Evolutionary conservation across 2,797 vertebrate genomes (phyloP).

Genomic region (Aplochiton taeniatus): DNA sequence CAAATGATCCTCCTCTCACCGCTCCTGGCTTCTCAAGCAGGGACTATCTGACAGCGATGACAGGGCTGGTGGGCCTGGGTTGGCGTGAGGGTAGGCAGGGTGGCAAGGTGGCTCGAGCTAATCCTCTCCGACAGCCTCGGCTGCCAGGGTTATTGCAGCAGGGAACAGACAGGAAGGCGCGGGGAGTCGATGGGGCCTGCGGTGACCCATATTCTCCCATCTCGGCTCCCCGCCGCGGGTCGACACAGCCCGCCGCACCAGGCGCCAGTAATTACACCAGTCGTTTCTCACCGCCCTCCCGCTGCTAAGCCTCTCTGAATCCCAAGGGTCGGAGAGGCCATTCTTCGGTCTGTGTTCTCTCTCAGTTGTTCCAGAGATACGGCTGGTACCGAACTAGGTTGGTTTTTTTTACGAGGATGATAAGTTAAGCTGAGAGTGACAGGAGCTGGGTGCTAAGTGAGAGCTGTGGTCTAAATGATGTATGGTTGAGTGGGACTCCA

Average conservation of each 20-base stretch:
- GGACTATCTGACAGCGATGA: too few species aligned
- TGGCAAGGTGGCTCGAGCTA: slow-evolving; percentile 14
- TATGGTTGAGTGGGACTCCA: slow-evolving; percentile 1
- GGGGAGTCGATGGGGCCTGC: slow-evolving; percentile 13
- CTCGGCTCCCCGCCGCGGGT: neutral
- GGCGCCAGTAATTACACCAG: slow-evolving; percentile 41
- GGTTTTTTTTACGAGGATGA: neutral
- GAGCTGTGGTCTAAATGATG: neutral
- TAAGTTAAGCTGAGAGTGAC: neutral
- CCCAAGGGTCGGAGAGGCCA: slow-evolving; percentile 11
- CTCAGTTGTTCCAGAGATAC: neutral
- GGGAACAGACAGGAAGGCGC: neutral
- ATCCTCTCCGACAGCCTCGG: slow-evolving; percentile 24
- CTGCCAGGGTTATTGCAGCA: slow-evolving; percentile 1
- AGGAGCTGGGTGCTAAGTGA: neutral
- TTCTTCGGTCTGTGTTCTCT: slow-evolving; percentile 8
- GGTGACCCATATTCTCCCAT: slow-evolving; percentile 27
- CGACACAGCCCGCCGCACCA: neutral
- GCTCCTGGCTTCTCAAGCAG: too few species aligned
- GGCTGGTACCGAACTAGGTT: slow-evolving; percentile 14
- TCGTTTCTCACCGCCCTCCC: slow-evolving; percentile 46
- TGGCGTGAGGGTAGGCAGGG: slow-evolving; percentile 9
- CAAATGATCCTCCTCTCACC: too few species aligned
- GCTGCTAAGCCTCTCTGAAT: slow-evolving; percentile 47
- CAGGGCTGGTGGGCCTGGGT: too few species aligned